Percentiles rank a stretch among this genome's conserved stretches.
phyloP scores from a whole-genome alignment of 2,888 invertebrate species.

The Neoitamus cyanurus region DNA sequence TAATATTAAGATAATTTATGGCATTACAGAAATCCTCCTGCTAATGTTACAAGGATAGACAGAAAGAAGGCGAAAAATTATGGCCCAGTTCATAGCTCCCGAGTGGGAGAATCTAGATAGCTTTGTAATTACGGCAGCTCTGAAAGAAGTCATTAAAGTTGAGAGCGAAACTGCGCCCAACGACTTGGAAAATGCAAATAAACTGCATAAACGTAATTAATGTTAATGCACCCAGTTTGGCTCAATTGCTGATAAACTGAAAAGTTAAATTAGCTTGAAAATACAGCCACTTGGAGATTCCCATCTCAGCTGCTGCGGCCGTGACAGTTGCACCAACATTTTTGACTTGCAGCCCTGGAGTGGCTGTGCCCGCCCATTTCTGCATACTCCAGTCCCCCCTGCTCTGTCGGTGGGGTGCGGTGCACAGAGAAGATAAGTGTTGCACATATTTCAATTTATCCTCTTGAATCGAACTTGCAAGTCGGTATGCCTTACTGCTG shows the following conservation, averaged over 20 bases:
- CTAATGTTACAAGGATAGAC: constrained; percentile 36
- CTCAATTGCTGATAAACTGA: constrained; percentile 37
- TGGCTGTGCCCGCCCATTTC: background rate
- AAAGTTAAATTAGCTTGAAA: constrained; percentile 44
- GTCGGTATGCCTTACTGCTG: background rate
- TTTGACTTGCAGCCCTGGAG: background rate
- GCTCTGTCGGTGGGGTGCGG: background rate
- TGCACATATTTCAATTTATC: background rate
- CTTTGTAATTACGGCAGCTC: constrained; percentile 44
- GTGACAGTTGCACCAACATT: background rate
- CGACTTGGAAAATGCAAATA: constrained; percentile 49
- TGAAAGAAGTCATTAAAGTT: constrained; percentile 39
- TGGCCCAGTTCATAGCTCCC: constrained; percentile 25
- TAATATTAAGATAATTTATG: constrained; percentile 33
- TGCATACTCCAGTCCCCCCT: background rate
- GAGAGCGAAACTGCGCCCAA: constrained; percentile 31
- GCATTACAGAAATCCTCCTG: constrained; percentile 30
- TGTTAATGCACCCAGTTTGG: constrained; percentile 42
- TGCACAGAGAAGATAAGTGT: background rate
- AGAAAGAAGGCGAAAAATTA: constrained; percentile 41
- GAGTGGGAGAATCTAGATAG: constrained; percentile 43
- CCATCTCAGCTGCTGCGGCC: background rate
- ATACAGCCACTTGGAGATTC: background rate
- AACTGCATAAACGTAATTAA: constrained; percentile 47
- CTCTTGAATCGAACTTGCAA: background rate